Conservation (phyloP, 2,797 vertebrate genomes). For the Urophycis tenuis region DNA sequence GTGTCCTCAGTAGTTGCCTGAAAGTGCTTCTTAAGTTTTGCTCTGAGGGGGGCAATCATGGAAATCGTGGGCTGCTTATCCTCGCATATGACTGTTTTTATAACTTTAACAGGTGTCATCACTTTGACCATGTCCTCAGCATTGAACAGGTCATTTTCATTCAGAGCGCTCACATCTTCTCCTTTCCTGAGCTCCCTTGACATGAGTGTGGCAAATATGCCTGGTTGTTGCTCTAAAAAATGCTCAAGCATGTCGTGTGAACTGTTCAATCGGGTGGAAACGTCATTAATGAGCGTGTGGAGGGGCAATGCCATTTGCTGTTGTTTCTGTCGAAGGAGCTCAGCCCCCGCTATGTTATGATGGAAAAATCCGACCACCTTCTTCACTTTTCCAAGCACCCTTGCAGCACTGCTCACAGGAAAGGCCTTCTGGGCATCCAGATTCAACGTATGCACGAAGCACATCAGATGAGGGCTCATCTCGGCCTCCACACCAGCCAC, state of each 20-base stretch:
- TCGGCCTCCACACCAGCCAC: no score
- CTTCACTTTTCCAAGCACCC: no score
- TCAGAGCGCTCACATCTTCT: slow-evolving; percentile 10
- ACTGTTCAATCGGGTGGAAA: slow-evolving; percentile 1
- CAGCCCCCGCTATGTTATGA: no score
- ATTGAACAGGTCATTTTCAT: background rate
- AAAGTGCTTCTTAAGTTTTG: background rate
- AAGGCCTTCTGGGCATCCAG: background rate
- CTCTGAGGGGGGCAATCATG: background rate
- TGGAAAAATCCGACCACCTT: no score
- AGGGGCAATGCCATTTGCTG: no score
- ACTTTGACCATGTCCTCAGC: slow-evolving; percentile 2
- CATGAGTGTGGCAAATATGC: slow-evolving; percentile 3
- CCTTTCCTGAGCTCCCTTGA: slow-evolving; percentile 15
- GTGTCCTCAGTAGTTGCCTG: background rate
- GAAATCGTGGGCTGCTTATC: slow-evolving; percentile 1
- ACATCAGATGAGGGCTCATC: no score
- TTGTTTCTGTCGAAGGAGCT: no score
- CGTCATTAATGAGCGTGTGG: no score
- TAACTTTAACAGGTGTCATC: slow-evolving; percentile 6
- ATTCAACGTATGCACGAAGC: no score
- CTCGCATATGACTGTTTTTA: background rate
- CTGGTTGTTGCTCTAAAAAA: slow-evolving; percentile 10
- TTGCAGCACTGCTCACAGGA: no score
- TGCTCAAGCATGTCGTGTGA: slow-evolving; percentile 7